Evolutionary conservation across 2,888 invertebrate genomes (phyloP).

Genomic region (Elegia similella): DNA sequence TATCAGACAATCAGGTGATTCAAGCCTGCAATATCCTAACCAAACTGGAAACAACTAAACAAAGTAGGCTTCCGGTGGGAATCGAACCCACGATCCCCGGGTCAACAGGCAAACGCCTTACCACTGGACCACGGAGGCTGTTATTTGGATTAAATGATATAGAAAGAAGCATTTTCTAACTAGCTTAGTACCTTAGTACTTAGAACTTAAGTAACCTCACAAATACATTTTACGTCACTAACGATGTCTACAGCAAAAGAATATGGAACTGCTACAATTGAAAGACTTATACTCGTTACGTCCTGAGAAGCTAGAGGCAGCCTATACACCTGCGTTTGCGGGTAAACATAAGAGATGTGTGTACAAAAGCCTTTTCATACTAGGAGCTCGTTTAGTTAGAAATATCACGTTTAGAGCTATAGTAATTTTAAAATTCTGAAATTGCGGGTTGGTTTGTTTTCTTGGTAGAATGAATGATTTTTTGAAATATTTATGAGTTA

Average conservation of each 20-base stretch:
- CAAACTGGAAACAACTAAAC: no score
- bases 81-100: no score
- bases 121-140: no score
- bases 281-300: background rate
- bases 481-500: no score
- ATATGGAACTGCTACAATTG: background rate
- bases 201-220: background rate
- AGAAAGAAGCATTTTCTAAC: no score
- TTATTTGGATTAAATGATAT: no score
- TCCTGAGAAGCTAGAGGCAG: background rate
- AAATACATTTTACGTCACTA: background rate
- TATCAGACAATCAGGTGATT: no score
- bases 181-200: no score
- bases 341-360: background rate
- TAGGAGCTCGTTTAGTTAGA: background rate
- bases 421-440: background rate
- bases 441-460: background rate
- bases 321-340: background rate
- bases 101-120: no score
- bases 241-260: background rate
- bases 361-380: background rate
- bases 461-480: background rate
- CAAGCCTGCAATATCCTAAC: no score
- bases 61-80: no score
- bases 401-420: background rate